Conservation (phyloP, 2,113 vertebrate species). For the Edolisoma coerulescens region DNA sequence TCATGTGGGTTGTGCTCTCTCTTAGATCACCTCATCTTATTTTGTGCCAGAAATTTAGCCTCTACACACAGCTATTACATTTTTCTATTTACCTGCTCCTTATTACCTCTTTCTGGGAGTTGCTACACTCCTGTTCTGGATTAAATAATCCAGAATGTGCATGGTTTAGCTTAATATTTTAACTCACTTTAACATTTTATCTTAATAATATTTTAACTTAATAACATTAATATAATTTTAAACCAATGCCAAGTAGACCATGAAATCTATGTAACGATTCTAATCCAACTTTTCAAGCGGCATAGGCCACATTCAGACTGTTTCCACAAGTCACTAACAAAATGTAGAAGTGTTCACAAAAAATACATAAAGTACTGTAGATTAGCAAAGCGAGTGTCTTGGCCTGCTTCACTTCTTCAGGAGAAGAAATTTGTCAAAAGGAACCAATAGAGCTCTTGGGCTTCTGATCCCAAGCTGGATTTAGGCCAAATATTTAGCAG, state of each 20-base stretch:
- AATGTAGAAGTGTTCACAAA: not conserved
- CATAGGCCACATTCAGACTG: not conserved
- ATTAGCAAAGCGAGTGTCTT: not conserved
- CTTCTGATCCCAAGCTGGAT: not conserved
- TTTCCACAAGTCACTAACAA: not conserved
- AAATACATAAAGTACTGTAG: not conserved
- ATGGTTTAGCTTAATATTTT: not conserved
- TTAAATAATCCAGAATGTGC: not conserved
- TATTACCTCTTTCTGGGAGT: not conserved
- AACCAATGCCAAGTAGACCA: not conserved
- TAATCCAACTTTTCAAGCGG: not conserved
- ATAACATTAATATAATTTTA: not conserved
- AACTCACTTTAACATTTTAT: not conserved
- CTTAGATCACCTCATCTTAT: not conserved
- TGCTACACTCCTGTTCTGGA: not conserved
- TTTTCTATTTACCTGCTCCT: not conserved
- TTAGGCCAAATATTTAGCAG: not conserved
- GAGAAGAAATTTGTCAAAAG: not conserved
- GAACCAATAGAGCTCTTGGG: not conserved
- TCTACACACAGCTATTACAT: not conserved
- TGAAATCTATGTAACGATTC: not conserved
- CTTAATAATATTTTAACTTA: not conserved
- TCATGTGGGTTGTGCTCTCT: not conserved
- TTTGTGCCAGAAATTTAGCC: not conserved
- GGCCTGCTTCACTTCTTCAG: not conserved